These are phyloP conservation scores for Grantiella picta DNA, from an alignment of 2,113 vertebrate genomes.

Conservation along the genomic window DNA sequence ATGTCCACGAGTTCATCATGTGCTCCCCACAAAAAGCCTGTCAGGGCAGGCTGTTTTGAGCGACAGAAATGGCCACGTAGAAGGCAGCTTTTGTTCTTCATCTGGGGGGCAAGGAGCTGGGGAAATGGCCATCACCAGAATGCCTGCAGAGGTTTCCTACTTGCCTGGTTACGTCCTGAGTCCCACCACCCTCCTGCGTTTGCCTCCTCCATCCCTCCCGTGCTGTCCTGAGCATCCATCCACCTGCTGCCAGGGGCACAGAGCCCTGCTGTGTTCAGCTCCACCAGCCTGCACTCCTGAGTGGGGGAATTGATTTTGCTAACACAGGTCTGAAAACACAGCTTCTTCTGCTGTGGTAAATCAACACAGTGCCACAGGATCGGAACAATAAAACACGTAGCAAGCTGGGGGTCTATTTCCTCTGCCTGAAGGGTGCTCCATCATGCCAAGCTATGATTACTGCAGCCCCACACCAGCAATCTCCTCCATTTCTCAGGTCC, in stretches of 20 bases:
- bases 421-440: constrained; percentile 37
- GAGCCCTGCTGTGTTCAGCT: not conserved
- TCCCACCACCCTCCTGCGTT: accelerated
- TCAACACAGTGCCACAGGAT: constrained; percentile 32
- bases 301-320: constrained; percentile 10
- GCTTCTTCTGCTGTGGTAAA: not conserved
- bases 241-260: accelerated
- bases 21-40: not conserved
- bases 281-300: accelerated
- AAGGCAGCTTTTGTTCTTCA: not conserved
- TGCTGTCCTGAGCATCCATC: not conserved
- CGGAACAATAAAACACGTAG: not conserved
- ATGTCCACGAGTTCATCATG: not conserved
- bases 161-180: not conserved
- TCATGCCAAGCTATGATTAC: constrained; percentile 25
- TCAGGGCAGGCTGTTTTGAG: not conserved
- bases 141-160: not conserved
- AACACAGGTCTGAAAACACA: not conserved
- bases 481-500: constrained; percentile 22
- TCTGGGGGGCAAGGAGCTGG: accelerated
- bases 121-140: not conserved
- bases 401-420: constrained; percentile 53
- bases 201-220: not conserved
- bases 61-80: not conserved
- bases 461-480: constrained; percentile 9